Evolutionary conservation across 2,797 vertebrate genomes (phyloP), one percentile per base, ranked within the genome.

Genomic region (Alauda arvensis): DNA sequence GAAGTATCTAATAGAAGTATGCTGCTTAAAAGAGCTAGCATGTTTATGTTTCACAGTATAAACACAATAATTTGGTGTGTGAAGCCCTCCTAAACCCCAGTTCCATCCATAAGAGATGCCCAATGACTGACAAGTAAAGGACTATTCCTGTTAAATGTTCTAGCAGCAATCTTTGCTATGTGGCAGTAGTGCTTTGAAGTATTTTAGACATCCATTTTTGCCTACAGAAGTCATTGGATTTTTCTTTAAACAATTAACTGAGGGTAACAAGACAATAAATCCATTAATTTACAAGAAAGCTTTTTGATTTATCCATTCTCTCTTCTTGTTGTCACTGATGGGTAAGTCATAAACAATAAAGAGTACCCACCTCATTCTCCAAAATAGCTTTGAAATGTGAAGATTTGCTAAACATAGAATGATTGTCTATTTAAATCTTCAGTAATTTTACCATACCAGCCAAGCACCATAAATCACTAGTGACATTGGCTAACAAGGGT

Each of bases 401-500:
- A 97, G 97, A 98, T 98, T 98, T 97, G 97, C 97, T 98, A 97
- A 97, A 97, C 97, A 98, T 95, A 97, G 98, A 98, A 98, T 98
- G 96, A 97, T 97, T 95, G 97, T 98, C 98, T 96, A 97, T 98
- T 98, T 98, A 98, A 98, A 97, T 98, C 96, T 98, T 98, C 98
- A 97, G 98, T 98, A 98, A 98, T 97, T 97, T 96, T 97, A 97
- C 97, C 96, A 96, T 98, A 97, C 97, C 95, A 97, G 96, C 97
- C 96, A 96, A 63, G 95, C 95, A 97, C 96, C 96, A 99, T 99
- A 98, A 99, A 99, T 99, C 99, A 99, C 92, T 92, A 95, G 89
- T 98, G 98, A 98, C 98, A 98, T 95, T 97, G 97, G 97, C 96
- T 98, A 99, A 98, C 98, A 98, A 98, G 98, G 97, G 98, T 97